phyloP scores from a whole-genome alignment of 2,888 invertebrate genomes.

The Cataglyphis altisquamis region DNA sequence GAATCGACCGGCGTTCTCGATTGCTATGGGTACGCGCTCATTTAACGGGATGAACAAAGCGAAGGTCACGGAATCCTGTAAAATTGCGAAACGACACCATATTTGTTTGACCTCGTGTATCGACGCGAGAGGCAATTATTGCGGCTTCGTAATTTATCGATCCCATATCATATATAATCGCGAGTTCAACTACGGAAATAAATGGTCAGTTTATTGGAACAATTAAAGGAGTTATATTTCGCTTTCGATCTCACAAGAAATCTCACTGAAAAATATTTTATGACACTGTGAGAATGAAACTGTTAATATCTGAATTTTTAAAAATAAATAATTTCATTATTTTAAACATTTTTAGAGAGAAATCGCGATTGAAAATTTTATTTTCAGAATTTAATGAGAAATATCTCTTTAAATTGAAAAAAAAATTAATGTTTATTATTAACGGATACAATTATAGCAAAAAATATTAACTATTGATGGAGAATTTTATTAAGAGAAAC shows the following conservation, averaged over 20 bases:
- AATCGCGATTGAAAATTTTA: neutral
- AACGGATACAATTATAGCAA: neutral
- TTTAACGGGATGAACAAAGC: conserved; percentile 23
- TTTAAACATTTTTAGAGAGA: neutral
- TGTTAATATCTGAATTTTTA: neutral
- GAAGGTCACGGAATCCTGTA: conserved; percentile 36
- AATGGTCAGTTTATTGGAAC: conserved; percentile 27
- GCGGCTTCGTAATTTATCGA: conserved; percentile 46
- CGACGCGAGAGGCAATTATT: conserved; percentile 50
- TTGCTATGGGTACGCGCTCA: conserved; percentile 34
- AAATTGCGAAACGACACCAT: conserved; percentile 31
- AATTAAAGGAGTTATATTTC: conserved; percentile 40
- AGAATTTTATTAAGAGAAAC: neutral
- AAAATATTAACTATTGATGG: conserved; percentile 11
- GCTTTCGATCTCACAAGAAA: conserved; percentile 23
- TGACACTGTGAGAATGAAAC: conserved; percentile 5
- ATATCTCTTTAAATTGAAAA: neutral
- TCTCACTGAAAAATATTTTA: conserved; percentile 9
- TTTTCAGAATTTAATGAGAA: neutral
- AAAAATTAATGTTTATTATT: neutral
- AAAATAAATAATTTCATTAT: conserved; percentile 11
- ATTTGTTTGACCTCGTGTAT: conserved; percentile 1
- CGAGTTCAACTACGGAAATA: conserved; percentile 24
- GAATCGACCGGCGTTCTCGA: conserved; percentile 60
- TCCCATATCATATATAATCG: conserved; percentile 38